Evolutionary conservation across 1,140 invertebrate species (phyloP), one percentile per base, ranked within the genome.

Genomic region (Sycophaga agraensis): DNA sequence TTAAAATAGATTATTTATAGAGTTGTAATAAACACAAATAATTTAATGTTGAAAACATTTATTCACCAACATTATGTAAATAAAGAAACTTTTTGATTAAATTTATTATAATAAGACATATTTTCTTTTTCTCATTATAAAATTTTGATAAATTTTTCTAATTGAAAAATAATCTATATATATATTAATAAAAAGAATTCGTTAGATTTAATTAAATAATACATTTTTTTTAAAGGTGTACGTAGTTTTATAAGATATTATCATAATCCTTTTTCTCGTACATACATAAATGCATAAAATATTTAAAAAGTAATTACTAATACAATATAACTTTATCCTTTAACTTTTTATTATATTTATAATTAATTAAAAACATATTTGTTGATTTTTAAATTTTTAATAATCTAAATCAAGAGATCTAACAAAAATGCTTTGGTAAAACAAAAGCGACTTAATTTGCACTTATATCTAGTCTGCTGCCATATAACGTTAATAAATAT

Each of bases 391-490:
- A 48, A 53, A 54, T 46, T 46, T 43, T 54, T 46, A 46, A 60
- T 43, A 48, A 31, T 55, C 49, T 42, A 49, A 55, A 51, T 42
- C 16, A 14, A 48, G 59, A 56, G 53, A 62, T 62, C 45, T 56
- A 62, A 62, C 59, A 62, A 54, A 59, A 34, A 56, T 62, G 59
- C 59, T 62, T 62, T 62, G 53, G 59, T 62, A 55, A 50, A 34
- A 56, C 37, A 49, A 62, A 62, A 62, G 59, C 59, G 35, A 62
- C 49, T 37, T 54, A 40, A 54, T 37, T 48, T 55, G 16, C 11
- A 34, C 51, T 62, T 62, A 56, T 56, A 34, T 62, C 37, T 56
- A 62, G 35, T 37, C n/a, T 62, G 53, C 59, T 49, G 53, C 45
- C 45, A 35, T 55, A 34, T 56, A 62, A 54, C 50, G 40, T 54